Evolutionary conservation across 1,140 invertebrate genomes (phyloP).

Genomic region (Drosophila sturtevanti): DNA sequence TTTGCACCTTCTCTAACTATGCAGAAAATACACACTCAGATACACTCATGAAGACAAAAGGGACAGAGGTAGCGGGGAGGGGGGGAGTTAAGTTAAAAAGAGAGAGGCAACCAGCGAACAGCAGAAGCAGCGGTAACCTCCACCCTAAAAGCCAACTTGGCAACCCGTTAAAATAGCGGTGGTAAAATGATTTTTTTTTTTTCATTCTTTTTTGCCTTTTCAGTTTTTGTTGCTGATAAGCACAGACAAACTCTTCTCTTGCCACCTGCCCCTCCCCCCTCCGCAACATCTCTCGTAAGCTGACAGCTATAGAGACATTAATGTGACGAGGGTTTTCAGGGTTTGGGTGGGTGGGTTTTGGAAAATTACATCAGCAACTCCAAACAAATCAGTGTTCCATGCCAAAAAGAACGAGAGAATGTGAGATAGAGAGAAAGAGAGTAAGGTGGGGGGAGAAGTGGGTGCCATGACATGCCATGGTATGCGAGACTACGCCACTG

Average conservation of each 20-base stretch:
- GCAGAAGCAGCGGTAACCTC: neutral
- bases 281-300: constrained; percentile 45
- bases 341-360: constrained; percentile 15
- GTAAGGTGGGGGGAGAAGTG: no score
- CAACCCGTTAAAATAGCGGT: constrained; percentile 70
- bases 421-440: constrained; percentile 1
- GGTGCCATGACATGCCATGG: no score
- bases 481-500: neutral
- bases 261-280: neutral
- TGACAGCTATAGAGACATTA: constrained; percentile 81
- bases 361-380: constrained; percentile 60
- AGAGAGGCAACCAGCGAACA: neutral
- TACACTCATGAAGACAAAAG: constrained; percentile 18
- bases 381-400: constrained; percentile 27
- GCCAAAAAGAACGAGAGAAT: neutral
- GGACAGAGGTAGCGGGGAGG: no score
- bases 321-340: constrained; percentile 75
- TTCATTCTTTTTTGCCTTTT: neutral
- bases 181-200: constrained; percentile 54
- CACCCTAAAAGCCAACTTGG: constrained; percentile 35
- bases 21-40: constrained; percentile 21
- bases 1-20: constrained; percentile 46
- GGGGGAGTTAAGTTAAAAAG: no score
- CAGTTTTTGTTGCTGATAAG: constrained; percentile 54
- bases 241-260: constrained; percentile 43